Evolutionary conservation across 92 coral and sea anemone species (phyloP).

Genomic region (Siderastrea radians): DNA sequence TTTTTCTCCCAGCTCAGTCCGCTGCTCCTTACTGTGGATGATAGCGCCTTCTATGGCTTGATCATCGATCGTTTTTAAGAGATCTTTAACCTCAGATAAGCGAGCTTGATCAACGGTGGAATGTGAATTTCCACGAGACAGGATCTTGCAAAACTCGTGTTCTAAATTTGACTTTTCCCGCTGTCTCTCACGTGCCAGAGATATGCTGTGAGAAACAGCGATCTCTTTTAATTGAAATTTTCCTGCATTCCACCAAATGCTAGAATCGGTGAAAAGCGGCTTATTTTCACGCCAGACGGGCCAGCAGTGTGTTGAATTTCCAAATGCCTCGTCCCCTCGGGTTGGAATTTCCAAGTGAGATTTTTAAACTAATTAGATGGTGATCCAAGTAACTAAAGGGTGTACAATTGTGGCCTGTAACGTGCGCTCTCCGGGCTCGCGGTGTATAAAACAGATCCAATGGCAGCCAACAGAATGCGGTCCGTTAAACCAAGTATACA

Average conservation of each 20-base stretch:
- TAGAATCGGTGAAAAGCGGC: too few relatives aligned
- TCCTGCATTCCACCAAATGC: too few relatives aligned
- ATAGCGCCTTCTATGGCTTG: neutral
- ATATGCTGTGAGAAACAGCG: too few relatives aligned
- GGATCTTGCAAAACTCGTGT: neutral
- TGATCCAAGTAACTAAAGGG: slow-evolving; percentile 18
- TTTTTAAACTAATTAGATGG: neutral
- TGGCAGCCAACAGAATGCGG: slow-evolving; percentile 38
- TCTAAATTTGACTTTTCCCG: neutral
- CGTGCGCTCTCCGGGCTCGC: neutral
- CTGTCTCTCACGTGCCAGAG: too few relatives aligned
- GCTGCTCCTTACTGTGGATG: slow-evolving; percentile 5
- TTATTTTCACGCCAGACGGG: too few relatives aligned
- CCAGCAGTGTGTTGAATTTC: too few relatives aligned
- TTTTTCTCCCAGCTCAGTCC: slow-evolving; percentile 23
- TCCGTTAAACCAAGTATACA: slow-evolving; percentile 30
- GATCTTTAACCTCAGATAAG: too few relatives aligned
- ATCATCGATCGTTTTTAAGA: neutral
- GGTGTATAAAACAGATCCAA: slow-evolving; percentile 15
- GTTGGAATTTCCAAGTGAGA: too few relatives aligned
- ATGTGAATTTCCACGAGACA: too few relatives aligned
- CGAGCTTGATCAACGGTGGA: too few relatives aligned
- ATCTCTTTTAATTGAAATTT: too few relatives aligned
- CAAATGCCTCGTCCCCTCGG: too few relatives aligned
- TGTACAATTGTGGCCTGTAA: neutral